A percentile compares a stretch with the other conserved stretches of the same genome.
phyloP scores from a whole-genome alignment of 2,113 vertebrate genomes.

The Baryphthengus martii region DNA sequence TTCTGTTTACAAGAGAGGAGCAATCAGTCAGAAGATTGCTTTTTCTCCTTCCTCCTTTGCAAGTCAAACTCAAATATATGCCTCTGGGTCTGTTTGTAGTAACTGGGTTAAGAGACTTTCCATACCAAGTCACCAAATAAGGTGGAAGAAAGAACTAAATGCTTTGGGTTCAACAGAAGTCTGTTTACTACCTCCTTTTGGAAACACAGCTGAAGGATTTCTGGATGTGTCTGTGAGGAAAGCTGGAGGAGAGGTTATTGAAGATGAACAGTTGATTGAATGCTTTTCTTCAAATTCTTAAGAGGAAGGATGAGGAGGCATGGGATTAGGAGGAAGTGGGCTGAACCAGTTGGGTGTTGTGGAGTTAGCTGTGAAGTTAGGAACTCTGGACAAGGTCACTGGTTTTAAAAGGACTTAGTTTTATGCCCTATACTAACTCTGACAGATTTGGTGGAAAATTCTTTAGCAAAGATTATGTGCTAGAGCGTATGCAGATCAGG shows the following conservation, averaged over 20 bases:
- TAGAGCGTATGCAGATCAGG: background rate
- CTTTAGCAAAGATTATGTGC: background rate
- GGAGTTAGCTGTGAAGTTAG: background rate
- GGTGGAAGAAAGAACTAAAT: background rate
- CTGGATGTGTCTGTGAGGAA: background rate
- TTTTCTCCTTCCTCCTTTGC: conserved; percentile 10
- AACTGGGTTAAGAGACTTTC: background rate
- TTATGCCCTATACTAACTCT: background rate
- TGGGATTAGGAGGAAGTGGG: background rate
- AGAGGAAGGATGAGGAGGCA: background rate
- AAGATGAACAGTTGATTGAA: background rate
- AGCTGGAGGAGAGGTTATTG: background rate
- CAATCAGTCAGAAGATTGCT: background rate
- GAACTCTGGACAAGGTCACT: background rate
- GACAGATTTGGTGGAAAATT: background rate
- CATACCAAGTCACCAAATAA: background rate
- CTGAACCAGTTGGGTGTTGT: background rate
- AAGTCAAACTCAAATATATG: background rate
- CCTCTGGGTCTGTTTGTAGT: background rate
- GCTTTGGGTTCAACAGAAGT: background rate
- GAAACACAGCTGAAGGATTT: background rate
- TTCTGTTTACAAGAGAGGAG: background rate
- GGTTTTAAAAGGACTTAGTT: background rate
- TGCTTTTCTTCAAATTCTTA: background rate
- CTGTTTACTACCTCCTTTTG: background rate